phyloP scores from a whole-genome alignment of 2,113 vertebrate genomes.

The Halichoeres trimaculatus region DNA sequence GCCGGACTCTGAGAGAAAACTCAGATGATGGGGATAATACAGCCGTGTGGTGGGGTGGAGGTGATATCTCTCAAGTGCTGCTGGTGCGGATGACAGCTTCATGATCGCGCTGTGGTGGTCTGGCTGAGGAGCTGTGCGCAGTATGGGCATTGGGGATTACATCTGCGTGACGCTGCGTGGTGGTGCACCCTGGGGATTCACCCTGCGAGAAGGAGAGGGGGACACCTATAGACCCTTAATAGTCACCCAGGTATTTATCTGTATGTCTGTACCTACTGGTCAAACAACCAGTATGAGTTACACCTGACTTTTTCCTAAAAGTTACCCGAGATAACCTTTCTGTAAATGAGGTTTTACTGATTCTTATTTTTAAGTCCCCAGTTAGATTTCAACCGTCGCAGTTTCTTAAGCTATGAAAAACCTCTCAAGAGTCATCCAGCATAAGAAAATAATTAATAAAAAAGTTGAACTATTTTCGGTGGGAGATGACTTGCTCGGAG shows the following conservation, averaged over 20 bases:
- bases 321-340: too few relatives aligned
- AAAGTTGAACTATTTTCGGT: not conserved
- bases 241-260: slow-evolving; percentile 89
- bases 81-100: slow-evolving; percentile 58
- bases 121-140: slow-evolving; percentile 61
- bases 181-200: slow-evolving; percentile 95
- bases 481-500: slow-evolving; percentile 10
- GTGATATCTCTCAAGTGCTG: slow-evolving; percentile 46
- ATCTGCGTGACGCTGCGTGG: slow-evolving; percentile 92
- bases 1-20: slow-evolving; percentile 68
- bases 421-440: not conserved
- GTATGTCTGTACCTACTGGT: not conserved
- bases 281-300: not conserved
- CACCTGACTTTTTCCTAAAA: too few relatives aligned
- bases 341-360: not conserved
- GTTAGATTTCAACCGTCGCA: too few relatives aligned
- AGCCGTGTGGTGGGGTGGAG: slow-evolving; percentile 37
- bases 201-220: slow-evolving; percentile 85
- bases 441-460: not conserved
- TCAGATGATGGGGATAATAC: slow-evolving; percentile 68
- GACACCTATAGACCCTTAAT: slow-evolving; percentile 87
- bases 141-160: slow-evolving; percentile 94
- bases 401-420: not conserved
- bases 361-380: not conserved
- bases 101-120: slow-evolving; percentile 50